These are phyloP conservation scores for Allacma fusca DNA, from an alignment of 2,888 invertebrate genomes.

Conservation along the genomic window DNA sequence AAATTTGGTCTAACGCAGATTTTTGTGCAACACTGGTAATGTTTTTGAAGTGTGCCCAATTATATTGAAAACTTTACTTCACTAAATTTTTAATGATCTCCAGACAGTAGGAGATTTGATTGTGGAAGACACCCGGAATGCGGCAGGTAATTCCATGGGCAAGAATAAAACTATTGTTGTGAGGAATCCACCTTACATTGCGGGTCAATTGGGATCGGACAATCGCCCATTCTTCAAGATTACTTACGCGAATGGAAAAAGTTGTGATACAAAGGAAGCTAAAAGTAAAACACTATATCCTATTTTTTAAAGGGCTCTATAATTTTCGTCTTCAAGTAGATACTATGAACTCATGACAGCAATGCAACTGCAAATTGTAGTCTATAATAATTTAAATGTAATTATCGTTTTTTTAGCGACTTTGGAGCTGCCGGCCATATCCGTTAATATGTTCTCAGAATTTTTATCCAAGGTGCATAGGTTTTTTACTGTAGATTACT, in stretches of 20 bases:
- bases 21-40: constrained; percentile 12
- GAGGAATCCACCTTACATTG: neutral
- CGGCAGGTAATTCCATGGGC: neutral
- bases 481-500: constrained; percentile 13
- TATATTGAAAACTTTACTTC: neutral
- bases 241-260: constrained; percentile 26
- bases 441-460: constrained; percentile 24
- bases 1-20: constrained; percentile 24
- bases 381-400: neutral
- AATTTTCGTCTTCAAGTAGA: neutral
- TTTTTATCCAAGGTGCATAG: constrained; percentile 24
- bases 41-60: neutral
- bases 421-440: constrained; percentile 27
- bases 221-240: constrained; percentile 6
- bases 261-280: constrained; percentile 14
- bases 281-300: neutral
- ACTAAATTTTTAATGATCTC: too few species aligned
- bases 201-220: neutral
- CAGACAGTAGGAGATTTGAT: constrained; percentile 28
- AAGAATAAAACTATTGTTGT: neutral
- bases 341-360: too few species aligned
- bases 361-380: too few species aligned
- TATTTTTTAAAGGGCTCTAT: neutral
- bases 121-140: neutral
- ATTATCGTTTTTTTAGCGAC: constrained; percentile 6